Conservation (phyloP, 2,888 invertebrate genomes). For the Drosophila macrospina region DNA sequence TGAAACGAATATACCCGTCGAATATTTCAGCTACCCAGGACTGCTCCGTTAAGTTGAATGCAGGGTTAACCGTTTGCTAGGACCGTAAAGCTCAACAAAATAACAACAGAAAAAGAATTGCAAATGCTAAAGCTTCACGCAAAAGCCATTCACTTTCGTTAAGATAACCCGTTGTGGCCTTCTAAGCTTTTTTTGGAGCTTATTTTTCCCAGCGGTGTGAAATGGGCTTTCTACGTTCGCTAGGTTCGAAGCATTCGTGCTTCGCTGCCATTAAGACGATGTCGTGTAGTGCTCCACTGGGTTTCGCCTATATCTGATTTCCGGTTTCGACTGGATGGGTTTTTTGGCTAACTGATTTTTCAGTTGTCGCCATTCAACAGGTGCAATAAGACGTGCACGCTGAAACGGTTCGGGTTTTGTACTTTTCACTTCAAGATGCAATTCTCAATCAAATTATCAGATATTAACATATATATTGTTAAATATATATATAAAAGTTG, state of each 20-base stretch:
- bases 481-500: too few relatives aligned
- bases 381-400: slow-evolving; percentile 34
- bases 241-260: slow-evolving; percentile 21
- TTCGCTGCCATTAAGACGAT: slow-evolving; percentile 30
- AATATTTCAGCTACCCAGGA: slow-evolving; percentile 22
- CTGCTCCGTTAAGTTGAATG: not conserved
- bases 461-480: not conserved
- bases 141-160: slow-evolving; percentile 17
- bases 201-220: slow-evolving; percentile 1
- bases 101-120: not conserved
- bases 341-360: slow-evolving; percentile 32
- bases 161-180: slow-evolving; percentile 15
- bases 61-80: slow-evolving; percentile 4
- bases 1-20: not conserved
- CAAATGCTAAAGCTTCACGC: not conserved
- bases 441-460: not conserved
- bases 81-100: not conserved
- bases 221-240: not conserved
- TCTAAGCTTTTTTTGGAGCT: slow-evolving; percentile 10
- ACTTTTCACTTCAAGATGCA: not conserved
- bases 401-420: slow-evolving; percentile 7
- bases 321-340: slow-evolving; percentile 43
- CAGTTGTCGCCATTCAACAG: slow-evolving; percentile 52
- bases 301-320: slow-evolving; percentile 38
- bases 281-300: slow-evolving; percentile 19